These are phyloP conservation scores for Elephantulus edwardii DNA, from an alignment of 2,113 vertebrate species.

Conservation along the genomic window DNA sequence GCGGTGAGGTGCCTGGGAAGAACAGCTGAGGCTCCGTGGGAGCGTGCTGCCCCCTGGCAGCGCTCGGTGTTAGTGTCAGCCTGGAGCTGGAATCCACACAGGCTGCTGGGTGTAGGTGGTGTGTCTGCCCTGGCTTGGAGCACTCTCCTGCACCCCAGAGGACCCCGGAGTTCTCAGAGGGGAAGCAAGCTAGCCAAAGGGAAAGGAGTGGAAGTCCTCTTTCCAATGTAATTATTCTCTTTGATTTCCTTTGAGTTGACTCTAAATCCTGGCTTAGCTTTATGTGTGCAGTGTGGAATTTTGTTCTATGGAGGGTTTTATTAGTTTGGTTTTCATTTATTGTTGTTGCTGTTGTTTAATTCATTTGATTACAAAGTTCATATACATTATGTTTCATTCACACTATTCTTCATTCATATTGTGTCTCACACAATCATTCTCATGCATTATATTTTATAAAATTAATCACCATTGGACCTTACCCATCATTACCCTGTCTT, in stretches of 20 bases:
- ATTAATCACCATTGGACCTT: too few relatives aligned
- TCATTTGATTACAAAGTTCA: too few relatives aligned
- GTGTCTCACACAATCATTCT: too few relatives aligned
- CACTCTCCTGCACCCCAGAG: background rate
- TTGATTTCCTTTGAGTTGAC: background rate
- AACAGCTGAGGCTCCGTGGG: background rate
- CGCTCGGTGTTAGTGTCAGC: slow-evolving; percentile 7
- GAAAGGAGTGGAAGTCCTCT: background rate
- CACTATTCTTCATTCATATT: too few relatives aligned
- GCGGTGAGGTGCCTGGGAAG: slow-evolving; percentile 43
- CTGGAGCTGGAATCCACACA: background rate
- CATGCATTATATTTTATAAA: too few relatives aligned
- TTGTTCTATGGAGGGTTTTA: too few relatives aligned
- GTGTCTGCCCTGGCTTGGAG: too few relatives aligned
- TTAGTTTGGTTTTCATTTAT: too few relatives aligned
- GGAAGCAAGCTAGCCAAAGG: background rate
- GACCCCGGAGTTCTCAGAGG: background rate
- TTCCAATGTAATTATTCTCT: background rate
- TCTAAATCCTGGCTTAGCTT: too few relatives aligned
- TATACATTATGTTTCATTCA: too few relatives aligned
- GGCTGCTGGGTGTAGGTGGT: background rate
- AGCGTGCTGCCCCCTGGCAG: slow-evolving; percentile 60
- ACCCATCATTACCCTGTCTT: too few relatives aligned
- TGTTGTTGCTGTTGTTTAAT: too few relatives aligned
- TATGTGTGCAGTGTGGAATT: background rate